Evolutionary conservation across 2,797 vertebrate species (phyloP).

Genomic region (Simalia tracyae): DNA sequence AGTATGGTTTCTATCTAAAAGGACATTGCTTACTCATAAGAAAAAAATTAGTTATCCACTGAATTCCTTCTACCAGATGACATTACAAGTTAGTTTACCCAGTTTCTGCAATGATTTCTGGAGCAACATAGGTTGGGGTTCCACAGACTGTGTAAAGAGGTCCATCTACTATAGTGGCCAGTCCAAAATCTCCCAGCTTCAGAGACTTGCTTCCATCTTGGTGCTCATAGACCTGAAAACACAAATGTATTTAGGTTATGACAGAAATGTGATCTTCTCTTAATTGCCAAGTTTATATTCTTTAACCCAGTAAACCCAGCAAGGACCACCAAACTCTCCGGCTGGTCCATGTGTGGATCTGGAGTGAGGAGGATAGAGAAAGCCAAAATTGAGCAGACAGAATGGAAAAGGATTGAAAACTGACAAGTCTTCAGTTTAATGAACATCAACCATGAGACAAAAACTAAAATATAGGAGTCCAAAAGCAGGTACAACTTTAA

Average conservation of each 20-base stretch:
- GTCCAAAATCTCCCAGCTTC: slow-evolving; percentile 93
- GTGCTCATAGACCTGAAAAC: slow-evolving; percentile 90
- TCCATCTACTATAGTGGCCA: slow-evolving; percentile 91
- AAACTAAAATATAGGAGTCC: neutral
- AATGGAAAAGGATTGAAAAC: neutral
- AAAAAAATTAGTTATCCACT: neutral
- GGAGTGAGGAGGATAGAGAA: neutral
- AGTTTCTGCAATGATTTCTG: slow-evolving; percentile 93
- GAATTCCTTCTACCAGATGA: slow-evolving; percentile 2
- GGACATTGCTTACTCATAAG: neutral
- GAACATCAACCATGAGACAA: neutral
- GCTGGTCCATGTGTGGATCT: neutral
- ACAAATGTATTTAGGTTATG: neutral
- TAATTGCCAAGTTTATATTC: neutral
- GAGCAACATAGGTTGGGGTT: slow-evolving; percentile 97
- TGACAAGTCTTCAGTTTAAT: neutral
- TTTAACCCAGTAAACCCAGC: neutral
- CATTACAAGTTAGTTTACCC: slow-evolving; percentile 77
- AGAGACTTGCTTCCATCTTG: slow-evolving; percentile 92
- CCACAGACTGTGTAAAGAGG: slow-evolving; percentile 94
- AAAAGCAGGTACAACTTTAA: neutral
- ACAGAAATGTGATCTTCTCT: neutral
- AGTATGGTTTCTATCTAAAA: neutral
- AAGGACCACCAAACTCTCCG: neutral
- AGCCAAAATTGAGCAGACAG: neutral